phyloP scores from a whole-genome alignment of 2,797 vertebrate genomes.

The Anableps anableps region DNA sequence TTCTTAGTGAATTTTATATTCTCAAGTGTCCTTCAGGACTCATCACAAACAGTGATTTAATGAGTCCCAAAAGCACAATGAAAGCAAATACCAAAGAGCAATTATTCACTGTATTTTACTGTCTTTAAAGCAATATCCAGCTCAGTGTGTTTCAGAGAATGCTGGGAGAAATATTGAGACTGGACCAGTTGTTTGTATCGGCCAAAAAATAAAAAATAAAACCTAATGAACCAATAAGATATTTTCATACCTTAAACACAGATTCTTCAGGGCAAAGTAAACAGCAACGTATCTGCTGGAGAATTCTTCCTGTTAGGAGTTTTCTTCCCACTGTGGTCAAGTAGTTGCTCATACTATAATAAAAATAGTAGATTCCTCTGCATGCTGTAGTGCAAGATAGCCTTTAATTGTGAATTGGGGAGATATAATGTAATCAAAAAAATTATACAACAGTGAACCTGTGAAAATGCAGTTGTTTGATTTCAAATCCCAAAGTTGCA shows the following conservation, averaged over 20 bases:
- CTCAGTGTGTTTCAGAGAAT: neutral
- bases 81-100: neutral
- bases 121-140: neutral
- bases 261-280: neutral
- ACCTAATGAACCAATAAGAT: neutral
- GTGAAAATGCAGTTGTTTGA: no score
- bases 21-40: neutral
- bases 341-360: neutral
- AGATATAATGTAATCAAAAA: neutral
- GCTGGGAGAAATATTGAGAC: neutral
- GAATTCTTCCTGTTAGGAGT: accelerated
- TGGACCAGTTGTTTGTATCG: neutral
- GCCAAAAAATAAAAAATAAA: neutral
- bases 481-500: neutral
- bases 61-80: neutral
- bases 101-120: neutral
- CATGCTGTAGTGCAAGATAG: neutral
- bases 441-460: no score
- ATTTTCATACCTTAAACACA: neutral
- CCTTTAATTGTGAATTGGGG: neutral
- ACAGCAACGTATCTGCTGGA: neutral
- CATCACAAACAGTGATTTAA: neutral
- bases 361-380: neutral
- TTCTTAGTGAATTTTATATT: neutral
- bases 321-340: neutral